Evolutionary conservation across 2,113 vertebrate species (phyloP).

Genomic region (Micronycteris hirsuta): DNA sequence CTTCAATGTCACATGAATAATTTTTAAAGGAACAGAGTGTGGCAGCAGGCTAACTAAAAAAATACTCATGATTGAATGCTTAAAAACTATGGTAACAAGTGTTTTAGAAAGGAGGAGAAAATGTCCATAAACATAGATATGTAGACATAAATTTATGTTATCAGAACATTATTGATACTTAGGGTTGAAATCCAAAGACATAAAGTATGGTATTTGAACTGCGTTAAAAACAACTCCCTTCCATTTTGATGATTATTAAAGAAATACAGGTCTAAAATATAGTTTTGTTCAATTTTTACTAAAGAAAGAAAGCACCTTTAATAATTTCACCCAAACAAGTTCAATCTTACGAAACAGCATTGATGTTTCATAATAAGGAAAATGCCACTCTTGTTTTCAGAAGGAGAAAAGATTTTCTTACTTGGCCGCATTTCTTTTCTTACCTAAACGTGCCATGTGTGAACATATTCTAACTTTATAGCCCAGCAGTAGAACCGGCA

Average conservation of each 20-base stretch:
- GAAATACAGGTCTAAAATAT: not conserved
- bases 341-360: not conserved
- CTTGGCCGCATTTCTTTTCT: not conserved
- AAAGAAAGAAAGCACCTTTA: not conserved
- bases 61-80: not conserved
- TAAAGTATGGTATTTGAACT: not conserved
- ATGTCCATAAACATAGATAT: not conserved
- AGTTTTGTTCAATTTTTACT: not conserved
- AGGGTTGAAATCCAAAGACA: not conserved
- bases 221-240: not conserved
- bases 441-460: not conserved
- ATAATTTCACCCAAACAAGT: not conserved
- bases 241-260: not conserved
- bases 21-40: not conserved
- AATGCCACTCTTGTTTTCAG: not conserved
- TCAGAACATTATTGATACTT: not conserved
- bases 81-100: not conserved
- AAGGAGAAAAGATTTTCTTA: not conserved
- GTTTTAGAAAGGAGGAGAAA: not conserved
- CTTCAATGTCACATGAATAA: not conserved
- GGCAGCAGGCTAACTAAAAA: slow-evolving; percentile 43
- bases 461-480: not conserved
- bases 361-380: not conserved
- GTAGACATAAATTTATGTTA: not conserved
- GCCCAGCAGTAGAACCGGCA: not conserved